Percentiles rank a stretch among this genome's conserved stretches.
Conservation (phyloP, 2,797 vertebrate genomes). For the Alca torda region DNA sequence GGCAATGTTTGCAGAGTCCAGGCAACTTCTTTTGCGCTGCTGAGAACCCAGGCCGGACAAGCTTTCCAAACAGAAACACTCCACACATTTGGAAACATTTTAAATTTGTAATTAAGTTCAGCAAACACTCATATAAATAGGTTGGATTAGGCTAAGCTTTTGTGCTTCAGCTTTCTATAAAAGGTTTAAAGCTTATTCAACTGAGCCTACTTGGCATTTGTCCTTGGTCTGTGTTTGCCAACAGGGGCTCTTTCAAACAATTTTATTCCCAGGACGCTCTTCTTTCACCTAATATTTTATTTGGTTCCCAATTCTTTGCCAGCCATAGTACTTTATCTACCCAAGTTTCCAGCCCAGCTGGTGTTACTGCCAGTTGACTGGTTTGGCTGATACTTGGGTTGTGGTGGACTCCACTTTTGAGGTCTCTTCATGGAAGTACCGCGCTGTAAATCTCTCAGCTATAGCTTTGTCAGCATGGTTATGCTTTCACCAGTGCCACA, state of each 20-base stretch:
- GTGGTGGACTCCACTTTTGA: neutral
- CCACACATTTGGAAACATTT: neutral
- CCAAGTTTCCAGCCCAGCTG: neutral
- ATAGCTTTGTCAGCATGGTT: neutral
- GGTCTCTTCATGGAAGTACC: neutral
- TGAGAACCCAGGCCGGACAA: neutral
- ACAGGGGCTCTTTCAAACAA: neutral
- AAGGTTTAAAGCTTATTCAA: neutral
- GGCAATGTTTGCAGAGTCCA: neutral
- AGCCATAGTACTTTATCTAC: neutral
- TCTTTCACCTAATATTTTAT: neutral
- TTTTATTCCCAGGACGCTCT: neutral
- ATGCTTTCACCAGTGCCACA: neutral
- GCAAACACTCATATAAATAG: neutral
- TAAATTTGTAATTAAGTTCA: conserved; percentile 1
- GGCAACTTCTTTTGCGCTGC: neutral
- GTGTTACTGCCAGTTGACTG: neutral
- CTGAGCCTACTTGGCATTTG: neutral
- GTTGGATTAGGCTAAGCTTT: neutral
- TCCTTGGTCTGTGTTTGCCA: neutral
- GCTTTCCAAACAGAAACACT: neutral
- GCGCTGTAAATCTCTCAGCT: neutral
- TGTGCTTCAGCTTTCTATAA: conserved; percentile 1
- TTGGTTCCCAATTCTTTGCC: neutral
- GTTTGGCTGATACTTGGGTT: neutral